A percentile compares a stretch with the other conserved stretches of the same genome.
Conservation (phyloP, 2,888 invertebrate species). For the Meiosimyza decipiens region DNA sequence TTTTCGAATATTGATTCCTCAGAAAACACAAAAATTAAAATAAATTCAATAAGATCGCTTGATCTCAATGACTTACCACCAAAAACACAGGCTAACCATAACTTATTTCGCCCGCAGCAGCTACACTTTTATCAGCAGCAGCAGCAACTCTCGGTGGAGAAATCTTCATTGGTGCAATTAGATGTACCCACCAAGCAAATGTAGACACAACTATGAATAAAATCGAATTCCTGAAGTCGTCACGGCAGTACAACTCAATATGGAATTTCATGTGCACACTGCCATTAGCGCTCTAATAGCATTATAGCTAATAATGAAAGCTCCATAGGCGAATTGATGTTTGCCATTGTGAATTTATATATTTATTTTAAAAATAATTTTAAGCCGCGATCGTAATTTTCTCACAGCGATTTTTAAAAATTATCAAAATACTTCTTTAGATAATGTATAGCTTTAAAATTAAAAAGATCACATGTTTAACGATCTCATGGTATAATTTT, state of each 20-base stretch:
- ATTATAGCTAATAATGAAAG: background rate
- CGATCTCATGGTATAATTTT: background rate
- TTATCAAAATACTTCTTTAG: background rate
- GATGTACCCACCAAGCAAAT: background rate
- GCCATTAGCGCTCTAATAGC: background rate
- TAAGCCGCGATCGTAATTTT: background rate
- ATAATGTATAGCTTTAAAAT: background rate
- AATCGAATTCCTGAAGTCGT: background rate
- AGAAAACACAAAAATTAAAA: background rate
- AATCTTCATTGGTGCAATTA: background rate
- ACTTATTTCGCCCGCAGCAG: background rate
- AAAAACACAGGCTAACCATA: background rate
- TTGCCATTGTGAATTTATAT: conserved; percentile 5
- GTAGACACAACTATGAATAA: background rate
- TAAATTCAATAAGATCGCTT: background rate
- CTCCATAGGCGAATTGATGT: background rate
- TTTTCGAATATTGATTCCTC: background rate
- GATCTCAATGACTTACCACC: background rate
- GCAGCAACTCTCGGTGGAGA: background rate
- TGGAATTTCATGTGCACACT: conserved; percentile 2
- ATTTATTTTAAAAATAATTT: background rate
- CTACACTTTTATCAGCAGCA: background rate
- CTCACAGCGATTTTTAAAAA: background rate
- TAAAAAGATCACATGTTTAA: conserved; percentile 2
- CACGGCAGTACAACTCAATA: conserved; percentile 4